These are phyloP conservation scores for Anas bernieri DNA, from an alignment of 2,797 vertebrate species.

Conservation along the genomic window DNA sequence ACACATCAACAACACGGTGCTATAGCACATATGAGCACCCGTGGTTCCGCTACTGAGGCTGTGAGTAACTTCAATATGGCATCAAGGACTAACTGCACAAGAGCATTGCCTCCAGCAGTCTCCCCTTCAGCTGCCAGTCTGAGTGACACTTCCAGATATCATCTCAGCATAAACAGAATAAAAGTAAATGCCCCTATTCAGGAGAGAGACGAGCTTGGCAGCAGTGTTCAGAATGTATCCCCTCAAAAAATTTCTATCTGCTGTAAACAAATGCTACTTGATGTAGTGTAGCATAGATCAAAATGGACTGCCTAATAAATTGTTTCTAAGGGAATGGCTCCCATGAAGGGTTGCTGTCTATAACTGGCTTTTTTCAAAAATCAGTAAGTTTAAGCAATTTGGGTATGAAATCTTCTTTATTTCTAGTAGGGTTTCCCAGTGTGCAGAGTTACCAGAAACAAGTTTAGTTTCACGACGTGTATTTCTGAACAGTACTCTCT, in stretches of 20 bases:
- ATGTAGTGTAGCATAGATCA: background rate
- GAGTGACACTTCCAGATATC: background rate
- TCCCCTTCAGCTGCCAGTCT: background rate
- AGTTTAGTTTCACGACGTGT: background rate
- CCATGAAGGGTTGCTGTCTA: background rate
- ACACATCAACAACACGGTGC: background rate
- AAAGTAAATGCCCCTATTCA: background rate
- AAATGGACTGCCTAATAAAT: background rate
- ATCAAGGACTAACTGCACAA: background rate
- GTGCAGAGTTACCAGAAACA: background rate
- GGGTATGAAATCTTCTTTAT: background rate
- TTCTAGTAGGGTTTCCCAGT: background rate
- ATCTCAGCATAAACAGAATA: background rate
- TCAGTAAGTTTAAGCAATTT: background rate
- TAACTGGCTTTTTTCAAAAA: background rate
- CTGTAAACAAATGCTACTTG: background rate
- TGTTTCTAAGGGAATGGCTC: background rate
- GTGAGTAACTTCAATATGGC: background rate
- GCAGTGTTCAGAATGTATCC: background rate
- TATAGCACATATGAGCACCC: accelerated
- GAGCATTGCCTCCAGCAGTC: background rate
- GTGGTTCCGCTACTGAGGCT: background rate
- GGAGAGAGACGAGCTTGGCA: background rate
- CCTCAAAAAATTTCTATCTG: background rate
- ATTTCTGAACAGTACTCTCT: background rate